Evolutionary conservation across 2,113 vertebrate genomes (phyloP).

Genomic region (Gasterosteus nipponicus): DNA sequence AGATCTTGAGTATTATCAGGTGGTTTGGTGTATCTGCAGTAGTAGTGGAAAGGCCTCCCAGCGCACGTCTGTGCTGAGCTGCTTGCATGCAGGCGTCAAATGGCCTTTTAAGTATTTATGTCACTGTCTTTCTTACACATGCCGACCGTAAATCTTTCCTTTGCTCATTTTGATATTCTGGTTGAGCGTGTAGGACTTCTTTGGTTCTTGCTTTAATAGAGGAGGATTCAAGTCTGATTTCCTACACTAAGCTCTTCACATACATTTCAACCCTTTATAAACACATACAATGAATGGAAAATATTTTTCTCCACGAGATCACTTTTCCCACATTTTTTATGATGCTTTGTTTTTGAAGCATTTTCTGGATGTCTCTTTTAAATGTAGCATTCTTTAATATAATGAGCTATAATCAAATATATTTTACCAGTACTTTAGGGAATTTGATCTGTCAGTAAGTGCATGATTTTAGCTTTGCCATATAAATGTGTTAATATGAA

Average conservation of each 20-base stretch:
- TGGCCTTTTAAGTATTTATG: constrained; percentile 78
- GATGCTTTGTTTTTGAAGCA: neutral
- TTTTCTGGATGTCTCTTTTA: neutral
- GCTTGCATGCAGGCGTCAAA: constrained; percentile 47
- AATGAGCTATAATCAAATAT: neutral
- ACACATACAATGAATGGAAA: neutral
- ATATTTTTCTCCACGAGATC: no score
- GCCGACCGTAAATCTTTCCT: neutral
- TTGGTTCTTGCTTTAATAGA: neutral
- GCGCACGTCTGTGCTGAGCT: constrained; percentile 19
- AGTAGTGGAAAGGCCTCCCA: constrained; percentile 18
- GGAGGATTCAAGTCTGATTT: neutral
- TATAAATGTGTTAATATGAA: neutral
- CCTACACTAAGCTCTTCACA: neutral
- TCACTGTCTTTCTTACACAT: constrained; percentile 19
- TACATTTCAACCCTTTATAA: neutral
- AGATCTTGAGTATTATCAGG: constrained; percentile 19
- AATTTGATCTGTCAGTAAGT: neutral
- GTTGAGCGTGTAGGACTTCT: neutral
- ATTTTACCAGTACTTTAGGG: neutral
- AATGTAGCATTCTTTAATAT: neutral
- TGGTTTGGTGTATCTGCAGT: constrained; percentile 22
- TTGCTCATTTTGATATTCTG: neutral
- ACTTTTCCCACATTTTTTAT: neutral
- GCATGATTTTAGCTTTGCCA: neutral